These are phyloP conservation scores for Labeo rohita DNA, from an alignment of 2,113 vertebrate species.

Conservation along the genomic window DNA sequence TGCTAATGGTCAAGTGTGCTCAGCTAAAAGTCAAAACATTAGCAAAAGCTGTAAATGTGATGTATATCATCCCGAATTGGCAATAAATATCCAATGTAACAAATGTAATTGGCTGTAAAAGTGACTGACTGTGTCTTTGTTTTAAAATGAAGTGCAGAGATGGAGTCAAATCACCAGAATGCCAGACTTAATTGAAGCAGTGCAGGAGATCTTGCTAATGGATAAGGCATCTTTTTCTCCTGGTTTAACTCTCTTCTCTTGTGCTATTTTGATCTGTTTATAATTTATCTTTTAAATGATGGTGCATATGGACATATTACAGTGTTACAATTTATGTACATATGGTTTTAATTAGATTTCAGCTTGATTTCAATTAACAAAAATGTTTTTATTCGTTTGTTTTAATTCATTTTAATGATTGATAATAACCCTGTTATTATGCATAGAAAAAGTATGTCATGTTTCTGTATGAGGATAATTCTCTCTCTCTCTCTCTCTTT, in stretches of 20 bases:
- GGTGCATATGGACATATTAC: not conserved
- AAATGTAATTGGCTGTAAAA: slow-evolving; percentile 33
- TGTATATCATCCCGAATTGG: slow-evolving; percentile 22
- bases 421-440: not conserved
- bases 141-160: slow-evolving; percentile 27
- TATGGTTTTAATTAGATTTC: not conserved
- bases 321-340: not conserved
- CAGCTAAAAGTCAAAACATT: slow-evolving; percentile 30
- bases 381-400: not conserved
- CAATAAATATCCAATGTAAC: slow-evolving; percentile 35
- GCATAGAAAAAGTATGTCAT: not conserved
- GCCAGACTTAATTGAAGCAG: slow-evolving; percentile 4
- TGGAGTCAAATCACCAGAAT: slow-evolving; percentile 8
- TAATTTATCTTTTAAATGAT: not conserved
- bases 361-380: not conserved
- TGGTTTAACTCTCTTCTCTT: not conserved
- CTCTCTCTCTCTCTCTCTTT: not conserved
- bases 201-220: slow-evolving; percentile 6
- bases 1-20: slow-evolving; percentile 25
- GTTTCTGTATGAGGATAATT: not conserved
- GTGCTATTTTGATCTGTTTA: not conserved
- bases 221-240: not conserved
- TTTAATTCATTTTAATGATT: not conserved
- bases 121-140: slow-evolving; percentile 35
- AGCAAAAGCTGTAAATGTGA: not conserved